A percentile compares a stretch with the other conserved stretches of the same genome.
These are phyloP conservation scores for Limanda limanda DNA, from an alignment of 2,113 vertebrate genomes.

Conservation along the genomic window DNA sequence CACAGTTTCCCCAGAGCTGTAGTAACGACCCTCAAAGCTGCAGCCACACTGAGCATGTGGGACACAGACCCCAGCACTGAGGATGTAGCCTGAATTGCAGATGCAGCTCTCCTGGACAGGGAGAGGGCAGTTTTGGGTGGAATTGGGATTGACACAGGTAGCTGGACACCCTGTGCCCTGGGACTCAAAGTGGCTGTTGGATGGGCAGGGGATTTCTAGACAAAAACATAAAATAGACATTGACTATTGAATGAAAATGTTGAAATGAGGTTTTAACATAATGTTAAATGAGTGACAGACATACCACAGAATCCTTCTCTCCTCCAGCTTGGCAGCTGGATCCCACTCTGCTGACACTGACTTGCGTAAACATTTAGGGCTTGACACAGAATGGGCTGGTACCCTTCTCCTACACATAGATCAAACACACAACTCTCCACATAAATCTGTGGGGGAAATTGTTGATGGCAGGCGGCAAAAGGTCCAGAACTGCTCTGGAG, in stretches of 20 bases:
- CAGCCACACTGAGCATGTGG: slow-evolving; percentile 72
- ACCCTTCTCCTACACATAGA: slow-evolving; percentile 65
- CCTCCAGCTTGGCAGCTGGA: slow-evolving; percentile 68
- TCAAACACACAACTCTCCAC: slow-evolving; percentile 71
- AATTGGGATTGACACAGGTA: slow-evolving; percentile 67
- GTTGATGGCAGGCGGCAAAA: slow-evolving; percentile 62
- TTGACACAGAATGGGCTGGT: slow-evolving; percentile 71
- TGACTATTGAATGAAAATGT: fast-evolving
- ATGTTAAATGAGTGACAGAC: not conserved
- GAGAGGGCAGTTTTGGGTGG: slow-evolving; percentile 60
- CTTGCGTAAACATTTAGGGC: slow-evolving; percentile 63
- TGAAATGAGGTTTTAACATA: not conserved
- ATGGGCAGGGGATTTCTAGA: slow-evolving; percentile 70
- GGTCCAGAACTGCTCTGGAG: slow-evolving; percentile 61
- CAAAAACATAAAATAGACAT: fast-evolving
- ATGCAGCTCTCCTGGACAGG: slow-evolving; percentile 70
- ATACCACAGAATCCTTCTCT: slow-evolving; percentile 68
- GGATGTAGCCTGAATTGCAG: slow-evolving; percentile 71
- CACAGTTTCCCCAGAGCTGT: slow-evolving; percentile 61
- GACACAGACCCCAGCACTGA: slow-evolving; percentile 68
- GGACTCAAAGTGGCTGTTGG: slow-evolving; percentile 78
- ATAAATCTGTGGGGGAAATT: slow-evolving; percentile 38
- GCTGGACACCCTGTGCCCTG: slow-evolving; percentile 68
- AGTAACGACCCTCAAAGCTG: slow-evolving; percentile 68
- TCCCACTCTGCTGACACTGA: slow-evolving; percentile 65